Evolutionary conservation across 2,888 invertebrate species (phyloP), one percentile per base, ranked within the genome.

Genomic region (Yponomeuta evonymella): DNA sequence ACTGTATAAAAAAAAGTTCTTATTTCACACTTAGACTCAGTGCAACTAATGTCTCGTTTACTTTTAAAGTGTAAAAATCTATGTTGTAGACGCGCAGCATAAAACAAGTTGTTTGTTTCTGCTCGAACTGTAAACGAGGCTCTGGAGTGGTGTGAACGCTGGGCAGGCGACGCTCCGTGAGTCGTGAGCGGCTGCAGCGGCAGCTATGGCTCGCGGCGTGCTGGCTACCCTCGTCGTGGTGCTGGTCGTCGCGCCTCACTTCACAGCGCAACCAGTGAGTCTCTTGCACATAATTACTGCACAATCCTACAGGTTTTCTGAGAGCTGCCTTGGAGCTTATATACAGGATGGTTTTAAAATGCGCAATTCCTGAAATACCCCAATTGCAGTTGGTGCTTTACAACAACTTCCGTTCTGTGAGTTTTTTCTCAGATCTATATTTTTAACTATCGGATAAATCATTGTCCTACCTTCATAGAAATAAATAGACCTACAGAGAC

Each of bases 251-350:
- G 79, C 81, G 67, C 83, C 85, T 29, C 82, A 81, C 75, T 83
- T 84, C 78, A 81, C 82, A 73, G 85, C 87, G 62, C 88, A 88
- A 79, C 86, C 86, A 76, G 90, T 91, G 75, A 83, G 89, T 87
- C 82, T 73, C 30, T 11, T 62, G 11, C 58, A 67, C 71, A 65
- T 67, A 72, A 67, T 66, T 36, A 36, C 69, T 71, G 70, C 15
- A 58, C 12, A 58, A 58, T 58, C 51, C 12, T 58, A 58, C 51
- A 15, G 15, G 51, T 58, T 58, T 15, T 5, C 15, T 12, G 3
- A 1, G 6, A 1, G 12, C 51, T 58, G 15, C 51, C 51, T 58
- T 12, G 51, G 15, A 58, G 15, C 15, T 12, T 12, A 12, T 15
- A 3, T 58, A 15, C 51, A 15, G 33, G 33, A 5, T 33, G 33